Conservation (phyloP, 2,113 vertebrate species). For the Serinus canaria region DNA sequence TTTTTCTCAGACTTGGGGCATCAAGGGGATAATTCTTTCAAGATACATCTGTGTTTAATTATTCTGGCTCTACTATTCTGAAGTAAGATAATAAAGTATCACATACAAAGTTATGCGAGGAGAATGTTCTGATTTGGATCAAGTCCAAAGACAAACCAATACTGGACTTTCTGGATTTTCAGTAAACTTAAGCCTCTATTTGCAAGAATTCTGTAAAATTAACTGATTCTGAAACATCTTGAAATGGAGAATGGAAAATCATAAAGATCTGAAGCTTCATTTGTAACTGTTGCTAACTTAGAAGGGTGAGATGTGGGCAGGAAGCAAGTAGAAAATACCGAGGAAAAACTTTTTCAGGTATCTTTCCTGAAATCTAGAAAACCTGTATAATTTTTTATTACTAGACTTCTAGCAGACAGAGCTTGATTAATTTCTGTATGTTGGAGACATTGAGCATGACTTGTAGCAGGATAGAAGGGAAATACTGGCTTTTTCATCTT, state of each 20-base stretch:
- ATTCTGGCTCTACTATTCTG: neutral
- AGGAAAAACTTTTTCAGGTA: neutral
- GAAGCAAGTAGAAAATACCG: neutral
- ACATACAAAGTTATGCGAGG: neutral
- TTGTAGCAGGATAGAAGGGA: neutral
- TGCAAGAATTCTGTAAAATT: neutral
- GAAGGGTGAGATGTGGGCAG: neutral
- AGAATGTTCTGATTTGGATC: neutral
- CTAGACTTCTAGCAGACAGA: neutral
- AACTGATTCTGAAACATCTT: neutral
- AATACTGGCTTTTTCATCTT: neutral
- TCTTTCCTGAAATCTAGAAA: neutral
- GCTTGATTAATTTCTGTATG: neutral
- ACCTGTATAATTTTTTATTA: neutral
- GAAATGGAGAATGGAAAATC: neutral
- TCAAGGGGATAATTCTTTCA: neutral
- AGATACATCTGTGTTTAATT: neutral
- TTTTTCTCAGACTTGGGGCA: neutral
- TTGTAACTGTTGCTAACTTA: neutral
- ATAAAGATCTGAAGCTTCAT: neutral
- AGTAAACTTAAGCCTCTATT: neutral
- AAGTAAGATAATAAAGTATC: neutral
- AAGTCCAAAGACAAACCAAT: neutral
- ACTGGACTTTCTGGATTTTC: neutral
- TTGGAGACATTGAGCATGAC: neutral